Evolutionary conservation across 2,113 vertebrate genomes (phyloP).

Genomic region (Rhodinocichla rosea): DNA sequence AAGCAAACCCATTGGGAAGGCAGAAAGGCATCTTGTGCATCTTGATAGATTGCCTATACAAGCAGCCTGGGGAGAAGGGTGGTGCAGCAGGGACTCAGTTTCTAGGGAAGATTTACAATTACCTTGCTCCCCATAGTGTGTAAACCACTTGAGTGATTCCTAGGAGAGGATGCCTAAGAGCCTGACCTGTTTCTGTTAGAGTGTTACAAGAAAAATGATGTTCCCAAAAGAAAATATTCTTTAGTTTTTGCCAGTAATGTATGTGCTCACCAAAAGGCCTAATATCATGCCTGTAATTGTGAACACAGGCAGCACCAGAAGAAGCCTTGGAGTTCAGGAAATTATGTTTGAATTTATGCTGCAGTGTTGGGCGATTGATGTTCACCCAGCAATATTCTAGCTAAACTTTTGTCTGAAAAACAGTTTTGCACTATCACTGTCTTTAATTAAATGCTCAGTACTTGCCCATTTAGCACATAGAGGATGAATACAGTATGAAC

Average conservation of each 20-base stretch:
- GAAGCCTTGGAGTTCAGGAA: not conserved
- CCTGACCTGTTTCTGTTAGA: not conserved
- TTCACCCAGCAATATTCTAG: not conserved
- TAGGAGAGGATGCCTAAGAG: not conserved
- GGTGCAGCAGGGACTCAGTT: not conserved
- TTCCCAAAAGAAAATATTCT: not conserved
- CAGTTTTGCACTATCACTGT: not conserved
- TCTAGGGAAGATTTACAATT: not conserved
- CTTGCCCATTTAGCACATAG: not conserved
- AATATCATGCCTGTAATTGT: not conserved
- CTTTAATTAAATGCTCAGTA: not conserved
- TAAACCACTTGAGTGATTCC: not conserved
- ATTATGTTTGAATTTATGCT: not conserved
- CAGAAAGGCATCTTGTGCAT: not conserved
- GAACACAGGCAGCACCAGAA: not conserved
- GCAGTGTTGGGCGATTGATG: not conserved
- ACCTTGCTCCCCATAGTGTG: not conserved
- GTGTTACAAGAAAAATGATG: not conserved
- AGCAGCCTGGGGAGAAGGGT: not conserved
- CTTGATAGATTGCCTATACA: not conserved
- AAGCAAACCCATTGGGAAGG: not conserved
- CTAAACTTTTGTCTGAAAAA: not conserved
- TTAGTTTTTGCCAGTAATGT: not conserved
- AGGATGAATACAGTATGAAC: not conserved
- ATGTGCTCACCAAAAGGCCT: not conserved